Evolutionary conservation across 2,797 vertebrate genomes (phyloP), one percentile per base, ranked within the genome.

Genomic region (Furcifer pardalis): DNA sequence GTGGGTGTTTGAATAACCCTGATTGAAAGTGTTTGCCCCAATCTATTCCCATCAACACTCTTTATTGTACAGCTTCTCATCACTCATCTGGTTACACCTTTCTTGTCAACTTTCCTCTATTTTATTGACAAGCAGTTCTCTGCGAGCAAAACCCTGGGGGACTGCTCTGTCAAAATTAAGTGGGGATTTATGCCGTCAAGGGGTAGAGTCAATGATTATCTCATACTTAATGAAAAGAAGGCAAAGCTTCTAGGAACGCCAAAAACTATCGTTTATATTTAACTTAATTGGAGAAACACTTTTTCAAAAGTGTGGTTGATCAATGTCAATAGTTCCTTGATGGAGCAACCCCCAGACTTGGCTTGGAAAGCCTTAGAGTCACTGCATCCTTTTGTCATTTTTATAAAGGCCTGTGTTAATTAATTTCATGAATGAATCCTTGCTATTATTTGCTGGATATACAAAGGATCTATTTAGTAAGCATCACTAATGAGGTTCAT

Each of bases 41-140:
- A 78, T 88, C 84, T 90, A 84, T 88, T 92, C 87, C 81, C 63
- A 90, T 81, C 88, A 72, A 81, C 79, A 78, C 84, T 81, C 82
- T 77, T 86, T 92, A 82, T 59, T 89, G 85, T 86, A 88, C 62
- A 69, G 79, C 79, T 85, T 72, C 83, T 79, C 83, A 90, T 92
- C 89, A 91, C 86, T 92, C 91, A 87, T 85, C 73, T 73, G 85
- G 79, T 92, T 92, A 91, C 37, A 88, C 84, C 84, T 90, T 82
- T 60, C 85, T 90, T 91, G 87, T 90, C 92, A 93, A 91, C 90
- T 91, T 86, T 84, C 86, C 49, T 82, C 72, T 88, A 82, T 87
- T 90, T 88, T 87, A 84, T 69, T 88, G 90, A 86, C 88, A 92
- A 89, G 79, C 65, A 80, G 65, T 92, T 92, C 86, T 89, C 89